These are phyloP conservation scores for Xerus rutilus DNA, from an alignment of 2,797 vertebrate genomes.

Conservation along the genomic window DNA sequence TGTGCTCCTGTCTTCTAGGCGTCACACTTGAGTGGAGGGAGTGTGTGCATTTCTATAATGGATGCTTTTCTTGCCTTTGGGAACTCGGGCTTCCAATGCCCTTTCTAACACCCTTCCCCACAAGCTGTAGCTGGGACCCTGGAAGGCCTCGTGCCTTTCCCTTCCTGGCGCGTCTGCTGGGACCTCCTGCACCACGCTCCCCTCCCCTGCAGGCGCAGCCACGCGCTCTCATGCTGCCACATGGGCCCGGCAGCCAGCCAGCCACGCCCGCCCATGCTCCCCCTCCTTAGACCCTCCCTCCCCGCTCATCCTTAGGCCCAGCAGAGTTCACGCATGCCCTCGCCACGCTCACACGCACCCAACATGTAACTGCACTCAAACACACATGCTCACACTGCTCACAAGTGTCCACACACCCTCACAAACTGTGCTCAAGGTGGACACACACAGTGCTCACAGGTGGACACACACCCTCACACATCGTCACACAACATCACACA, in stretches of 20 bases:
- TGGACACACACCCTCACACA: too few species aligned
- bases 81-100: not conserved
- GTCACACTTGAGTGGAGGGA: not conserved
- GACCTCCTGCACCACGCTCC: not conserved
- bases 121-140: too few species aligned
- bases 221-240: not conserved
- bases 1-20: not conserved
- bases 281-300: not conserved
- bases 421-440: not conserved
- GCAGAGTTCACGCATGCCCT: not conserved
- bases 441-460: not conserved
- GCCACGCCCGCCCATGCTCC: too few species aligned
- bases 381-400: not conserved
- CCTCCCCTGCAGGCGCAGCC: not conserved
- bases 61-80: not conserved
- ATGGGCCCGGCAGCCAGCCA: rapidly evolving
- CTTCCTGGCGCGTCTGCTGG: not conserved
- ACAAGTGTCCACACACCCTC: not conserved
- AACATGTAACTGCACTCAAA: too few species aligned
- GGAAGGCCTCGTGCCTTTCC: not conserved
- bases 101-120: not conserved
- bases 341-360: too few species aligned
- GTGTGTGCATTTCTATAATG: not conserved
- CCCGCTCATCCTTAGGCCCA: not conserved
- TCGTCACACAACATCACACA: not conserved